Evolutionary conservation across 2,888 invertebrate genomes (phyloP), one percentile per base, ranked within the genome.

Genomic region (Spicauda simplicius): DNA sequence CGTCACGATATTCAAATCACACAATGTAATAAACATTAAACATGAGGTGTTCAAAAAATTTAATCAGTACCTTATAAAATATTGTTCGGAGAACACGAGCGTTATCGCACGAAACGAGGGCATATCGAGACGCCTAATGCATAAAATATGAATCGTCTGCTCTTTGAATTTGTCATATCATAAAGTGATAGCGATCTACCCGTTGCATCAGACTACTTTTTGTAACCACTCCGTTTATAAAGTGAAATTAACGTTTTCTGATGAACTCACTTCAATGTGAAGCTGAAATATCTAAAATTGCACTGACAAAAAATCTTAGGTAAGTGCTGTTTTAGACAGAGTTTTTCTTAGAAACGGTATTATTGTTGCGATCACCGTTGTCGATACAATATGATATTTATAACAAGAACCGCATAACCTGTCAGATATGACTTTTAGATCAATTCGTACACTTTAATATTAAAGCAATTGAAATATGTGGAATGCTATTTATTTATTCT

Each of bases 101-200:
- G 30, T 48, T 72, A 69, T 74, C 71, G 71, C 76, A 72, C 74
- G 74, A 73, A 76, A 77, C 78, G 77, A 79, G 76, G 74, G 77
- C 78, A 78, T 79, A 81, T 77, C 77, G 76, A 79, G 82, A 80
- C 78, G 74, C 75, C 82, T 87, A 81, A 89, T 90, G 87, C 86
- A 90, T 90, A 87, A 90, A 89, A 90, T 90, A 91, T 90, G 86
- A 86, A 86, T 83, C 78, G 80, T 76, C 81, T 59, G 50, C 50
- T 79, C 84, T 85, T 87, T 86, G 86, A 88, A 90, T 88, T 88
- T 90, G 89, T 90, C 88, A 83, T 85, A 86, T 87, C 85, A 70
- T 74, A 66, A 79, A 80, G 80, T 75, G 83, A 85, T 85, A 84
- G 77, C 77, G 77, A 79, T 79, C 82, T 83, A 81, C 81, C 76